These are phyloP conservation scores for Keiferia lycopersicella DNA, from an alignment of 2,888 invertebrate genomes.

Conservation along the genomic window DNA sequence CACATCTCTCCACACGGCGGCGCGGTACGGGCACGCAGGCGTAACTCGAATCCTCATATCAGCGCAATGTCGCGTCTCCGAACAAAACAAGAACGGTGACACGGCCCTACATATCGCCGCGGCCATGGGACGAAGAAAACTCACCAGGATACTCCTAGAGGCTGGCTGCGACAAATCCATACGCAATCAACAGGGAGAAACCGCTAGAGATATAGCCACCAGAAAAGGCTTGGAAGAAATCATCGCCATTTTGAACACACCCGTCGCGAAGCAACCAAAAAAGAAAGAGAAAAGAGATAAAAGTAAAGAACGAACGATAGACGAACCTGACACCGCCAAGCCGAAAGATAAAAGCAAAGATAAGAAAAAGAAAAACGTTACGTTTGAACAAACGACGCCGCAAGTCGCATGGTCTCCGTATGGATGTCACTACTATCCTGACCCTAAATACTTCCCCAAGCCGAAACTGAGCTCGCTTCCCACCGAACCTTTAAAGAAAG, in stretches of 20 bases:
- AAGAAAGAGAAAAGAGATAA: slow-evolving; percentile 71
- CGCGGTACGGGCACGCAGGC: slow-evolving; percentile 97
- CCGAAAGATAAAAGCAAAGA: slow-evolving; percentile 70
- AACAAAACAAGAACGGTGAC: slow-evolving; percentile 97
- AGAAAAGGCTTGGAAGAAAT: slow-evolving; percentile 94
- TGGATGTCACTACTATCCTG: slow-evolving; percentile 95
- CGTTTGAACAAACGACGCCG: slow-evolving; percentile 72
- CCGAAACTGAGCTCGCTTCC: slow-evolving; percentile 93
- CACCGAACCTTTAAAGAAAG: slow-evolving; percentile 90
- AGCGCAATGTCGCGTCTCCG: slow-evolving; percentile 91
- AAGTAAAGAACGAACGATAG: slow-evolving; percentile 78
- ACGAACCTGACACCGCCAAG: slow-evolving; percentile 73
- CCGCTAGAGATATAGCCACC: slow-evolving; percentile 93
- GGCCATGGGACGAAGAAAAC: slow-evolving; percentile 95
- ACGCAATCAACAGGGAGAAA: slow-evolving; percentile 93
- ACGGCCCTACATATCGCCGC: slow-evolving; percentile 96
- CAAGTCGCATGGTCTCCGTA: slow-evolving; percentile 91
- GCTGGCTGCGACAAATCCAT: slow-evolving; percentile 86
- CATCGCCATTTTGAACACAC: slow-evolving; percentile 86
- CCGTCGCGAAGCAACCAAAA: slow-evolving; percentile 68
- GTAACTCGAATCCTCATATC: slow-evolving; percentile 96
- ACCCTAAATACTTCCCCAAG: slow-evolving; percentile 91
- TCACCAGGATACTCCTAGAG: slow-evolving; percentile 94
- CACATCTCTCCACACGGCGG: slow-evolving; percentile 96
- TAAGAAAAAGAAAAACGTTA: slow-evolving; percentile 78